A percentile compares a stretch with the other conserved stretches of the same genome.
Conservation (phyloP, 2,113 vertebrate species). For the Tapirus terrestris region DNA sequence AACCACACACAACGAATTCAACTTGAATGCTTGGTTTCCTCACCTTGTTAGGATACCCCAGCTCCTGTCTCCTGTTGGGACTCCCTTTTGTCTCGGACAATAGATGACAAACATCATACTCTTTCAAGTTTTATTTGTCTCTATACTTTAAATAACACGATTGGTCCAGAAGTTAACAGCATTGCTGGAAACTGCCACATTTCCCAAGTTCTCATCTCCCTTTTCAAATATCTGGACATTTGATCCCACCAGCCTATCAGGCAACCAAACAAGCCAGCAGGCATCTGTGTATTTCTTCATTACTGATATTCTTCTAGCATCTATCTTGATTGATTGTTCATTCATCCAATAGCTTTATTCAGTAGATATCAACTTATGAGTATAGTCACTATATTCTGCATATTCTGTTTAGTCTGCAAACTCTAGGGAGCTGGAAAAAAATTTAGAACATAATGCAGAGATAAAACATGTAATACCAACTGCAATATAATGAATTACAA, state of each 20-base stretch:
- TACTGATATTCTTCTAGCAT: neutral
- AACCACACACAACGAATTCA: neutral
- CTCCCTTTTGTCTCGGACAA: neutral
- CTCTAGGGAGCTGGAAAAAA: neutral
- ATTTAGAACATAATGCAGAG: neutral
- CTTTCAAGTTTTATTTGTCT: slow-evolving; percentile 20
- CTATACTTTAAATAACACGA: neutral
- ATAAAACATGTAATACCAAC: neutral
- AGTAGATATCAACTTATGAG: neutral
- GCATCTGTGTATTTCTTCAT: neutral
- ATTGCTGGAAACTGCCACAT: neutral
- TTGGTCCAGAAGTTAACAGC: neutral
- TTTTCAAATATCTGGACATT: neutral
- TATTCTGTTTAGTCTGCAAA: neutral
- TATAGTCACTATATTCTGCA: neutral
- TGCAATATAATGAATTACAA: neutral
- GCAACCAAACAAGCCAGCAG: neutral
- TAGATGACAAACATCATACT: neutral
- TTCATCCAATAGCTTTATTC: neutral
- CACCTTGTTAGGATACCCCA: neutral
- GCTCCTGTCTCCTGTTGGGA: neutral
- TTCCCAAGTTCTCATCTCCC: neutral
- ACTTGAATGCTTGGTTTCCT: neutral
- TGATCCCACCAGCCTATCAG: neutral
- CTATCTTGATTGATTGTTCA: neutral